A percentile compares a stretch with the other conserved stretches of the same genome.
Evolutionary conservation across 1,140 invertebrate genomes (phyloP).

Genomic region (Pararge aegeria): DNA sequence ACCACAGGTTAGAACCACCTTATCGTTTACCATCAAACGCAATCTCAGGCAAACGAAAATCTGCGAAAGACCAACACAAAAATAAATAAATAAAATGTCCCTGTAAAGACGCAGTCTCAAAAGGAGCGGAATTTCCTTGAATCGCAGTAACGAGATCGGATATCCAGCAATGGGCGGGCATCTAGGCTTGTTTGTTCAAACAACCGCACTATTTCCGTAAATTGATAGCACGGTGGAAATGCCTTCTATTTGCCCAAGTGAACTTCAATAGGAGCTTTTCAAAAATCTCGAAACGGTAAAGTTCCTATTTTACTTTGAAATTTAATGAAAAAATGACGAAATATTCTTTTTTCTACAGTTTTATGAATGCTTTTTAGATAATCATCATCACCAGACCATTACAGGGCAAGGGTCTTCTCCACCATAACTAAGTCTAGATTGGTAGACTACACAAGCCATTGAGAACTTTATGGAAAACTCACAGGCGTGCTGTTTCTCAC

Average conservation of each 20-base stretch:
- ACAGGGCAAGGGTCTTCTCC: too few species aligned
- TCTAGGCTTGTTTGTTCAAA: constrained; percentile 43
- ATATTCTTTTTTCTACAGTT: too few species aligned
- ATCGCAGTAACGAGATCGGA: constrained; percentile 36
- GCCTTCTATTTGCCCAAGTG: constrained; percentile 33
- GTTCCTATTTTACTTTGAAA: not conserved
- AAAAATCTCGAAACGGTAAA: constrained; percentile 8
- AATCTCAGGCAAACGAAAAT: not conserved
- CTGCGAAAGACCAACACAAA: not conserved
- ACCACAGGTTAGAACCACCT: too few species aligned
- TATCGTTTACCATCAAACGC: too few species aligned
- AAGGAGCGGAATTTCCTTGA: constrained; percentile 1
- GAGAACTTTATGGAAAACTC: too few species aligned
- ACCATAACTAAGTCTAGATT: too few species aligned
- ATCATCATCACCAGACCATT: too few species aligned
- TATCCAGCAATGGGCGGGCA: constrained; percentile 36
- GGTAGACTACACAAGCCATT: too few species aligned
- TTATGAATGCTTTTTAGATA: too few species aligned
- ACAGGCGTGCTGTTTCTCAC: too few species aligned
- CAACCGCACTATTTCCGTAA: constrained; percentile 37
- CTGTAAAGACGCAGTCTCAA: not conserved
- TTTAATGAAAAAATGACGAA: not conserved
- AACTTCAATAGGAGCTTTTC: constrained; percentile 11
- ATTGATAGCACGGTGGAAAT: constrained; percentile 39
- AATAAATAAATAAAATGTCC: not conserved